A percentile compares a stretch with the other conserved stretches of the same genome.
Evolutionary conservation across 1,140 invertebrate genomes (phyloP).

Genomic region (Ptiloglossa arizonensis): DNA sequence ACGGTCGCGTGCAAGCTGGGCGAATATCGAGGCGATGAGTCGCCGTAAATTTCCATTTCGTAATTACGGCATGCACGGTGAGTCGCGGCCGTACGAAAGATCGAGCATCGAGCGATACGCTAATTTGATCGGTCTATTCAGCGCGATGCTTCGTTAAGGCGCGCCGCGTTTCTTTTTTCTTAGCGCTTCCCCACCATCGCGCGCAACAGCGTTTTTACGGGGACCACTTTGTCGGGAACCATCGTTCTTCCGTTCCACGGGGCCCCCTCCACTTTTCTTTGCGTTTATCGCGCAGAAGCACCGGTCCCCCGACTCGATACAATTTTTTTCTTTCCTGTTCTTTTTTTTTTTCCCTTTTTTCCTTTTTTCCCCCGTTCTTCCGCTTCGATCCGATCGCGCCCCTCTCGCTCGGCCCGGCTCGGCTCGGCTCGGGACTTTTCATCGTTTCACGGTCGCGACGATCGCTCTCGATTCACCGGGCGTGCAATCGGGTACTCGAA

Average conservation of each 20-base stretch:
- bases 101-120: constrained; percentile 35
- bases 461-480: neutral
- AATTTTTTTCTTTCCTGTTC: constrained; percentile 31
- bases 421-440: neutral
- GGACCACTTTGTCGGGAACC: constrained; percentile 39
- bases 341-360: no score
- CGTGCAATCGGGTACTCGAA: constrained; percentile 10
- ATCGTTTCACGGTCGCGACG: constrained; percentile 7
- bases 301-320: constrained; percentile 4
- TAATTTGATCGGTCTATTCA: constrained; percentile 55
- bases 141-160: constrained; percentile 36
- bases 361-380: neutral
- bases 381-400: constrained; percentile 42
- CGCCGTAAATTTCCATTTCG: constrained; percentile 24
- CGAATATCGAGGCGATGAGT: constrained; percentile 25
- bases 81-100: neutral
- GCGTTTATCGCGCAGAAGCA: constrained; percentile 1
- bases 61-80: neutral
- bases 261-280: neutral
- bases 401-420: constrained; percentile 10
- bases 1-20: neutral
- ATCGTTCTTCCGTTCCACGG: neutral
- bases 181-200: neutral
- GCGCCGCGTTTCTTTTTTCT: constrained; percentile 21
- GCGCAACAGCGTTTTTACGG: constrained; percentile 25